These are phyloP conservation scores for Austrolebias charrua DNA, from an alignment of 2,797 vertebrate genomes.

Conservation along the genomic window DNA sequence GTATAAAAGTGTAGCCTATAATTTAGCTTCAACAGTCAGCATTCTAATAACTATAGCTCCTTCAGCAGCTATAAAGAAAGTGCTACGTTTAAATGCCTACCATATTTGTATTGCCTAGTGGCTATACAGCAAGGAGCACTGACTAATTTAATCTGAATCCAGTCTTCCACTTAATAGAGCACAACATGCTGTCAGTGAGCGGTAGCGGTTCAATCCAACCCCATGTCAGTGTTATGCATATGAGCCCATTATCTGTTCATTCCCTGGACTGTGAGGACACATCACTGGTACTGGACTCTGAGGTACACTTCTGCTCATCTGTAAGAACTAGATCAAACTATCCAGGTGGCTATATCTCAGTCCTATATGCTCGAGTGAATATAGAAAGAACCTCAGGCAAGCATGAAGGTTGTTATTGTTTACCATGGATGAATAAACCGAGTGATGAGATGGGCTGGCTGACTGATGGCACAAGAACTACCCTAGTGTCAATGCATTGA, in stretches of 20 bases:
- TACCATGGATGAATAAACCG: slow-evolving; percentile 69
- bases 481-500: slow-evolving; percentile 62
- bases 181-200: slow-evolving; percentile 50
- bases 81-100: slow-evolving; percentile 16
- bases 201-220: slow-evolving; percentile 54
- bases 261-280: slow-evolving; percentile 52
- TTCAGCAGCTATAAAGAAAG: slow-evolving; percentile 15
- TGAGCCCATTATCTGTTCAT: slow-evolving; percentile 72
- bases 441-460: slow-evolving; percentile 66
- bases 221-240: slow-evolving; percentile 73
- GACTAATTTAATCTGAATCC: slow-evolving; percentile 54
- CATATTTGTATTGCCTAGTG: slow-evolving; percentile 18
- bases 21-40: slow-evolving; percentile 8
- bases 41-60: background rate
- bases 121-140: slow-evolving; percentile 43
- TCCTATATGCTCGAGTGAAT: slow-evolving; percentile 52
- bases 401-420: slow-evolving; percentile 68
- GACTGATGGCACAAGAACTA: slow-evolving; percentile 60
- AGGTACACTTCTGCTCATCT: slow-evolving; percentile 28
- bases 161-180: slow-evolving; percentile 54
- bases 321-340: slow-evolving; percentile 9
- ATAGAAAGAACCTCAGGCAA: slow-evolving; percentile 48
- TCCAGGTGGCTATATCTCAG: slow-evolving; percentile 38
- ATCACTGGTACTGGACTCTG: slow-evolving; percentile 30
- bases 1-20: background rate